Evolutionary conservation across 92 coral and sea anemone genomes (phyloP).

Genomic region (Actinostola sp.): DNA sequence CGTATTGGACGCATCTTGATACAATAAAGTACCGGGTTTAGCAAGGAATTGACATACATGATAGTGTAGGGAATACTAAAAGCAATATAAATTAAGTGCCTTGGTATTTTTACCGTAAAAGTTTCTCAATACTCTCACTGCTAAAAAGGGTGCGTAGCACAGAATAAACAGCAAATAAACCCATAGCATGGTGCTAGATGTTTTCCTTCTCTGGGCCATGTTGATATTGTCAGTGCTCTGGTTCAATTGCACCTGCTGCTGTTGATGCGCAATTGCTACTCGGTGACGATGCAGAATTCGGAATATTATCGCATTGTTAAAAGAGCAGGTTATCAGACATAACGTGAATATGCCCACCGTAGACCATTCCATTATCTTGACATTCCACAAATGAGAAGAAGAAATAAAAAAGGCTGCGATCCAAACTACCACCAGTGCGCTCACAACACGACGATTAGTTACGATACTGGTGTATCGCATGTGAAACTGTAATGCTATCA

Average conservation of each 20-base stretch:
- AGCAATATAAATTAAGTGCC: neutral
- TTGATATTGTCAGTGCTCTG: neutral
- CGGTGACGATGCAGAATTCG: neutral
- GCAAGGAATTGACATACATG: neutral
- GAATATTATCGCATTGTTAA: neutral
- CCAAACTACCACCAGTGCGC: neutral
- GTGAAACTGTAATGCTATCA: neutral
- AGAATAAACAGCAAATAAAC: neutral
- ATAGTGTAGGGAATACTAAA: neutral
- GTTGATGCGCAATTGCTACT: neutral
- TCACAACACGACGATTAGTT: neutral
- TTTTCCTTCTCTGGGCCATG: neutral
- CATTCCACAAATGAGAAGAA: neutral
- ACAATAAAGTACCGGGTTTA: constrained; percentile 16
- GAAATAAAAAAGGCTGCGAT: neutral
- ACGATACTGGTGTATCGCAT: neutral
- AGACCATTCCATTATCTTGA: neutral
- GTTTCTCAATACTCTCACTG: neutral
- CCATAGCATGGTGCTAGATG: neutral
- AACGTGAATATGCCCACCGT: neutral
- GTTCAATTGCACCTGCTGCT: neutral
- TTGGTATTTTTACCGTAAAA: neutral
- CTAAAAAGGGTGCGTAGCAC: constrained; percentile 1
- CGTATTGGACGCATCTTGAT: neutral
- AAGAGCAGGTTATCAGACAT: neutral